phyloP scores from a whole-genome alignment of 2,888 invertebrate species.

The Harpalus rubripes region DNA sequence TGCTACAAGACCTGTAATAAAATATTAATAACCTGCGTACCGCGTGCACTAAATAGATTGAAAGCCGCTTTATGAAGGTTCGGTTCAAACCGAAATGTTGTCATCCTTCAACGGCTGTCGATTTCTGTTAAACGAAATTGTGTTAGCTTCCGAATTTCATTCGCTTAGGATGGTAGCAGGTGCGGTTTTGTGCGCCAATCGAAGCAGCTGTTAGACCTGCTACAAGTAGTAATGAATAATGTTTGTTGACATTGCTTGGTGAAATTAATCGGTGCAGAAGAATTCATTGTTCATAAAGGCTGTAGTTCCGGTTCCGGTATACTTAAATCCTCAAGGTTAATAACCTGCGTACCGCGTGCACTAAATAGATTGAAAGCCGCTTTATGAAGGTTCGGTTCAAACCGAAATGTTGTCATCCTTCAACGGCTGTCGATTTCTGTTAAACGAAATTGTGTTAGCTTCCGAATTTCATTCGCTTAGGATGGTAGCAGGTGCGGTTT shows the following conservation, averaged over 20 bases:
- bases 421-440: constrained; percentile 1
- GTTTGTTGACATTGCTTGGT: constrained; percentile 48
- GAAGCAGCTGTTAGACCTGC: too few species aligned
- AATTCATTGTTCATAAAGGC: constrained; percentile 47
- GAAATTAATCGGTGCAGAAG: constrained; percentile 38
- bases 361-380: constrained; percentile 28
- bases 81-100: too few species aligned
- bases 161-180: too few species aligned
- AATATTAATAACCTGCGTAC: constrained; percentile 56
- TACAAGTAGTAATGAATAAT: too few species aligned
- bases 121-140: too few species aligned
- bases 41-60: too few species aligned
- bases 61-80: too few species aligned
- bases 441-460: background rate
- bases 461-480: constrained; percentile 1
- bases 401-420: constrained; percentile 53
- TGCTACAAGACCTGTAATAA: too few species aligned
- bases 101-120: too few species aligned
- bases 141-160: too few species aligned
- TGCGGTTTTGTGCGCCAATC: too few species aligned
- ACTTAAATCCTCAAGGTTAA: constrained; percentile 56
- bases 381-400: constrained; percentile 15
- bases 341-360: constrained; percentile 42
- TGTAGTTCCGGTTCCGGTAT: constrained; percentile 53
- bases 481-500: background rate